Conservation (phyloP, 2,797 vertebrate species). For the Diceros bicornis region DNA sequence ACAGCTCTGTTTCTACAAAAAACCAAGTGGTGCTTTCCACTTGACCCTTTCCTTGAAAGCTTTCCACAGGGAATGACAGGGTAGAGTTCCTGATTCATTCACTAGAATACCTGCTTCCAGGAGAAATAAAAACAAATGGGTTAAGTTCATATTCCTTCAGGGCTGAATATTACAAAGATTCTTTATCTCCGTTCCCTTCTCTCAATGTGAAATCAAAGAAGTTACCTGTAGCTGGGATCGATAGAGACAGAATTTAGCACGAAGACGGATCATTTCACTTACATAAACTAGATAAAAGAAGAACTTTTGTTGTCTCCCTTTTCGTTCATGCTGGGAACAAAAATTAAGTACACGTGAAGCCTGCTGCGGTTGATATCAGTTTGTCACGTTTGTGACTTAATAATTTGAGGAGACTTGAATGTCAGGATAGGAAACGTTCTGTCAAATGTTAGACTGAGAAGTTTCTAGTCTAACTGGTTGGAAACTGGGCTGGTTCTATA, state of each 20-base stretch:
- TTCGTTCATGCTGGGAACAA: background rate
- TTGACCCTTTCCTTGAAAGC: background rate
- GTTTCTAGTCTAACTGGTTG: background rate
- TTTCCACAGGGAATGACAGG: background rate
- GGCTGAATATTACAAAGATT: background rate
- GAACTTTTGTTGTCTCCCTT: background rate
- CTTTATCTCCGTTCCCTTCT: background rate
- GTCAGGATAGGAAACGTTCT: background rate
- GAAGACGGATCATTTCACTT: background rate
- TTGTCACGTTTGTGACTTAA: background rate
- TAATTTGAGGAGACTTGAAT: background rate
- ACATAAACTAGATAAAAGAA: background rate
- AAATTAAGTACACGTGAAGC: background rate
- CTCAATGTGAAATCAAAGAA: conserved; percentile 47
- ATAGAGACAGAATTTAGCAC: conserved; percentile 15
- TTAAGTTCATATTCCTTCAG: background rate
- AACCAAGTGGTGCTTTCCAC: background rate
- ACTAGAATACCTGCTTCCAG: background rate
- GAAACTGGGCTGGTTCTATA: background rate
- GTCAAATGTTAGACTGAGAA: background rate
- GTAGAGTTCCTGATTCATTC: background rate
- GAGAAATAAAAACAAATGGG: background rate
- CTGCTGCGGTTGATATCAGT: background rate
- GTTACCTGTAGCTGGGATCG: background rate
- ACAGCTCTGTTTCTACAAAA: background rate